A percentile compares a stretch with the other conserved stretches of the same genome.
Evolutionary conservation across 2,797 vertebrate genomes (phyloP).

Genomic region (Kryptolebias ocellatus): DNA sequence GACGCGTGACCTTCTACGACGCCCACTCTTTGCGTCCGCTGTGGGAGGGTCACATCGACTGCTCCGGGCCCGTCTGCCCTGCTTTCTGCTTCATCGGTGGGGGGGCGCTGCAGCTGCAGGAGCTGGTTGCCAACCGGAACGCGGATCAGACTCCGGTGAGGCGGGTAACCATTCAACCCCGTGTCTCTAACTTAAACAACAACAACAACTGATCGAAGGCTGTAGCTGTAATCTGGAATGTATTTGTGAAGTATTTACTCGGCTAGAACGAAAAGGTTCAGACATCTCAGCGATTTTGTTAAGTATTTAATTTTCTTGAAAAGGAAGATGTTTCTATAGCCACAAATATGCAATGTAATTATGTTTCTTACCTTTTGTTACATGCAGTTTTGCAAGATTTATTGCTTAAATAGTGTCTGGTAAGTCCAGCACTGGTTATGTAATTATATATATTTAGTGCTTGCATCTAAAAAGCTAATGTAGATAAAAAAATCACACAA

Average conservation of each 20-base stretch:
- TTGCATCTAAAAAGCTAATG: constrained; percentile 72
- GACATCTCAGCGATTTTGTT: constrained; percentile 77
- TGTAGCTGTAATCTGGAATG: constrained; percentile 51
- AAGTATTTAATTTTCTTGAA: constrained; percentile 76
- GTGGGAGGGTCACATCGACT: constrained; percentile 94
- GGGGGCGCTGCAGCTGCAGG: constrained; percentile 93
- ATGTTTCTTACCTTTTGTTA: constrained; percentile 80
- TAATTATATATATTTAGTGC: constrained; percentile 58
- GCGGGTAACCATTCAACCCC: constrained; percentile 84
- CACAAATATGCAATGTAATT: constrained; percentile 80
- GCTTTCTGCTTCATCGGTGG: constrained; percentile 98
- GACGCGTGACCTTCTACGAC: constrained; percentile 93
- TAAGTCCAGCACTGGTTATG: constrained; percentile 51
- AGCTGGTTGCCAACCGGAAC: constrained; percentile 89
- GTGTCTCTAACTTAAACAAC: constrained; percentile 70
- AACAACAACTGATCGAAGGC: constrained; percentile 58
- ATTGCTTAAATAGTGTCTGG: constrained; percentile 70
- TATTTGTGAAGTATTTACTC: constrained; percentile 72
- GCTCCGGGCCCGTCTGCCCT: constrained; percentile 93
- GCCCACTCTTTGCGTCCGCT: constrained; percentile 93
- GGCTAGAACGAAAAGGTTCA: constrained; percentile 60
- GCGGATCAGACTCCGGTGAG: constrained; percentile 83
- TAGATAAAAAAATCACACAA: constrained; percentile 45
- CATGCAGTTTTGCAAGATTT: constrained; percentile 67
- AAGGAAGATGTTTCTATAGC: constrained; percentile 78